phyloP scores from a whole-genome alignment of 2,113 vertebrate genomes.

The Oreocharis arfaki region DNA sequence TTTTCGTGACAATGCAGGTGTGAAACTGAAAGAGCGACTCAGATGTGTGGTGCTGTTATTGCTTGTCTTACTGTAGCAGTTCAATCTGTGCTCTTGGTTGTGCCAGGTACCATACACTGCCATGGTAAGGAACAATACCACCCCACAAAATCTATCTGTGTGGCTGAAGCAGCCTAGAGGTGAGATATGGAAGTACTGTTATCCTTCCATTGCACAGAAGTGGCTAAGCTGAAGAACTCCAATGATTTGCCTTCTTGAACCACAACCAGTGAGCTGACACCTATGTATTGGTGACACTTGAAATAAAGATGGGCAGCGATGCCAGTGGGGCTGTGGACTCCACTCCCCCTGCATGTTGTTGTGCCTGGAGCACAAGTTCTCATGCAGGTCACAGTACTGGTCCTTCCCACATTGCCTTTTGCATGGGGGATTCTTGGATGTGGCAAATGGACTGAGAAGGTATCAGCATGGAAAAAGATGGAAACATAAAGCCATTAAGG shows the following conservation, averaged over 20 bases:
- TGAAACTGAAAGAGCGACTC: neutral
- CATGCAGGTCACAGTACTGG: fast-evolving
- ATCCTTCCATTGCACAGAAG: neutral
- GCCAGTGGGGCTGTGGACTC: neutral
- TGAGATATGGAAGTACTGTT: neutral
- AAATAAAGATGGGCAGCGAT: neutral
- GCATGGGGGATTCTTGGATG: neutral
- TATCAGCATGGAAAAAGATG: neutral
- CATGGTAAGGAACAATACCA: neutral
- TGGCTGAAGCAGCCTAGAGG: neutral
- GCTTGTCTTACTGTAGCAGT: neutral
- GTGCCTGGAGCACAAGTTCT: neutral
- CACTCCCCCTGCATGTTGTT: neutral
- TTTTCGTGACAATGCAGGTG: neutral
- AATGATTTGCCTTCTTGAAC: neutral
- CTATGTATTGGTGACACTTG: neutral
- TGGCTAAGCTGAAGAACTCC: neutral
- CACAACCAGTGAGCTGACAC: neutral
- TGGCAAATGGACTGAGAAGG: neutral
- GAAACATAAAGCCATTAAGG: neutral
- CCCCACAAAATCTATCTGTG: neutral
- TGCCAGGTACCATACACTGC: neutral
- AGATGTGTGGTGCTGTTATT: neutral
- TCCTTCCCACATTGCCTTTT: neutral
- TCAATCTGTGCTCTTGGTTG: neutral